These are phyloP conservation scores for Drosophila tani DNA, from an alignment of 1,140 invertebrate species.

Conservation along the genomic window DNA sequence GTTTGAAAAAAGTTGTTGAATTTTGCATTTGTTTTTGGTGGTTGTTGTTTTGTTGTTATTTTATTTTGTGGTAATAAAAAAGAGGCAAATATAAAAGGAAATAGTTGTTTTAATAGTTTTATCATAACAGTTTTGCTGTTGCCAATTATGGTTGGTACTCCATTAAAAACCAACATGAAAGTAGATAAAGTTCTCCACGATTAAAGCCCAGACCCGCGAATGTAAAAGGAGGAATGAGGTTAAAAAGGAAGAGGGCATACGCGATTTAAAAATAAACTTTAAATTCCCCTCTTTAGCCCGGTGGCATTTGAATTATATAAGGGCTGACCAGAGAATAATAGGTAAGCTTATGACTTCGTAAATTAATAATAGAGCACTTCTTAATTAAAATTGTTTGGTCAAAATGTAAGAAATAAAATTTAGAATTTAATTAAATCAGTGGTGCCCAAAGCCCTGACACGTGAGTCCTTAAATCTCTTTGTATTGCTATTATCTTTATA, in stretches of 20 bases:
- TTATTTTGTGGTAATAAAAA: conserved; percentile 69
- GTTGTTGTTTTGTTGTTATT: conserved; percentile 17
- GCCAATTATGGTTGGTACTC: conserved; percentile 60
- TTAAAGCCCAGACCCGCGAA: not conserved
- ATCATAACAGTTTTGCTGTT: conserved; percentile 71
- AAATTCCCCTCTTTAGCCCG: not conserved
- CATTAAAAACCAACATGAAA: conserved; percentile 24
- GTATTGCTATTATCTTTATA: too few relatives aligned
- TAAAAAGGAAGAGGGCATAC: not conserved
- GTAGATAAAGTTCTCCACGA: conserved; percentile 7
- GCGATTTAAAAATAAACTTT: not conserved
- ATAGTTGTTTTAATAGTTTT: conserved; percentile 84
- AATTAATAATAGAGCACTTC: too few relatives aligned
- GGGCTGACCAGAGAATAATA: not conserved
- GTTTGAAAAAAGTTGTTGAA: conserved; percentile 79
- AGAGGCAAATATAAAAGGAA: conserved; percentile 80
- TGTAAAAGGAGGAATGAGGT: not conserved
- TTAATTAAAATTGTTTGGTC: too few relatives aligned
- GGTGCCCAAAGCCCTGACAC: too few relatives aligned
- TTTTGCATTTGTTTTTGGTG: conserved; percentile 55
- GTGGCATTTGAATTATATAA: not conserved
- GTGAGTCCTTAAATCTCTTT: too few relatives aligned
- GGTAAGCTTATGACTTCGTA: not conserved
- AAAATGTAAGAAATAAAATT: too few relatives aligned
- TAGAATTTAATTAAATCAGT: too few relatives aligned